A percentile compares a stretch with the other conserved stretches of the same genome.
Evolutionary conservation across 1,140 invertebrate species (phyloP).

Genomic region (Muscidifurax raptorellus): DNA sequence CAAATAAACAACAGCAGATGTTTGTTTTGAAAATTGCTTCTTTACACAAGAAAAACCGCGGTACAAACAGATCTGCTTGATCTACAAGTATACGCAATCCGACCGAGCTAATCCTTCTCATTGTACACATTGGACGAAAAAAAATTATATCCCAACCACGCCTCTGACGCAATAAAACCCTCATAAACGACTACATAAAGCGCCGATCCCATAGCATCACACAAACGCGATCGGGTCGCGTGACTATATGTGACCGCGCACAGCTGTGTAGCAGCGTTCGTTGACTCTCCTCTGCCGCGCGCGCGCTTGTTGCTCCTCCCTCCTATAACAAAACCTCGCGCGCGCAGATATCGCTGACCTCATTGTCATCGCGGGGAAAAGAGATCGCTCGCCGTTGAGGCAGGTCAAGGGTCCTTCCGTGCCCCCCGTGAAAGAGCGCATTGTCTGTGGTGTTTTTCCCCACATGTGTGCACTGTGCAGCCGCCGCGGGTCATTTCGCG

Average conservation of each 20-base stretch:
- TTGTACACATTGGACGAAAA: background rate
- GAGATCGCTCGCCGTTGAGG: background rate
- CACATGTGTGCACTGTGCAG: background rate
- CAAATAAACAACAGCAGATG: background rate
- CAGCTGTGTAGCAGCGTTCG: background rate
- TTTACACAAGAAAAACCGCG: background rate
- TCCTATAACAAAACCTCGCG: background rate
- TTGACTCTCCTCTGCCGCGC: background rate
- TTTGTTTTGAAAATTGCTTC: background rate
- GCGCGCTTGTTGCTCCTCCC: slow-evolving; percentile 21
- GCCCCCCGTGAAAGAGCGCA: background rate
- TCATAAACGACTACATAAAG: background rate
- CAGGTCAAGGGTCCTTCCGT: slow-evolving; percentile 27
- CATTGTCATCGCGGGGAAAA: slow-evolving; percentile 24
- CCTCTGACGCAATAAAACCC: background rate
- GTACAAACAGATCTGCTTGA: background rate
- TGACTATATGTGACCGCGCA: background rate
- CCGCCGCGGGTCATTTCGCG: background rate
- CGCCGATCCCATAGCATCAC: background rate
- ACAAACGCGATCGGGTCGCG: background rate
- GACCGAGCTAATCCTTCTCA: background rate
- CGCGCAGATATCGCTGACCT: slow-evolving; percentile 22
- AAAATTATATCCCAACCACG: background rate
- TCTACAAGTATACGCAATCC: background rate
- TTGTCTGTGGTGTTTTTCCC: background rate